Conservation (phyloP, 2,888 invertebrate genomes). For the Stramonita haemastoma region DNA sequence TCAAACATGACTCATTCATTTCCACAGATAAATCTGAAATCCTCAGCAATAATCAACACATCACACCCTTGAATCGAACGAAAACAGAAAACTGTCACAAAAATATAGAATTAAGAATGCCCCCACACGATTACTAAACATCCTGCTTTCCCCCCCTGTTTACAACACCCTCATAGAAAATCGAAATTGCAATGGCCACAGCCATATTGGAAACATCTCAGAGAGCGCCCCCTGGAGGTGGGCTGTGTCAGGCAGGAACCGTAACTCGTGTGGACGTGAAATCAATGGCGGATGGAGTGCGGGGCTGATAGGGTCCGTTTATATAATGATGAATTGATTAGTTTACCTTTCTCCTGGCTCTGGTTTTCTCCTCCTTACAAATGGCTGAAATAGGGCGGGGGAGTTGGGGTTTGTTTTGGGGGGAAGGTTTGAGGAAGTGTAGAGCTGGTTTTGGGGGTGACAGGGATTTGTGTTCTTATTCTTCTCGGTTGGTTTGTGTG, state of each 20-base stretch:
- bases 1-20: too few relatives aligned
- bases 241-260: not conserved
- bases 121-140: too few relatives aligned
- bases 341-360: not conserved
- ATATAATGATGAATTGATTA: conserved; percentile 26
- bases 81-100: too few relatives aligned
- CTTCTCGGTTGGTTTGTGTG: not conserved
- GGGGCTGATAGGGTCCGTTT: not conserved
- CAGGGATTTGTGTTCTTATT: not conserved
- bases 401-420: not conserved
- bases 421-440: not conserved
- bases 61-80: too few relatives aligned
- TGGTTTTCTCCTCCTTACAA: not conserved
- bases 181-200: not conserved
- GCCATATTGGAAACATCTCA: not conserved
- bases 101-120: too few relatives aligned
- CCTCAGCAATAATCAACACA: too few relatives aligned
- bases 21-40: too few relatives aligned
- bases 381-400: not conserved
- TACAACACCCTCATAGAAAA: not conserved
- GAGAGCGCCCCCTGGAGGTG: not conserved
- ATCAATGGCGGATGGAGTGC: conserved; percentile 27
- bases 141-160: not conserved
- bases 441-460: too few relatives aligned
- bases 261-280: conserved; percentile 25